These are phyloP conservation scores for Pseudochaenichthys georgianus DNA, from an alignment of 2,797 vertebrate species.

Conservation along the genomic window DNA sequence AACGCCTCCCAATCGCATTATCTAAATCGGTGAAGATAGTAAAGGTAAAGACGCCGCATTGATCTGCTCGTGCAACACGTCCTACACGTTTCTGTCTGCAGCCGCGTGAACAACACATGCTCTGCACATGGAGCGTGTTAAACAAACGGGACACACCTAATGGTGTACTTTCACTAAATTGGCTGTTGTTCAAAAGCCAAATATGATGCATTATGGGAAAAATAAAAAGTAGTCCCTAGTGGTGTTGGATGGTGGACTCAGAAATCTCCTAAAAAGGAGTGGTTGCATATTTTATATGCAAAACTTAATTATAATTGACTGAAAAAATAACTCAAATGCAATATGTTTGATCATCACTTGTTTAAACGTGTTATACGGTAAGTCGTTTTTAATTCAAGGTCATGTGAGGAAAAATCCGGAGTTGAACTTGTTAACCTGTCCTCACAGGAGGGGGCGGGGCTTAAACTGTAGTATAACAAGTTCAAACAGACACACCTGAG, in stretches of 20 bases:
- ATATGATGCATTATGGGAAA: not conserved
- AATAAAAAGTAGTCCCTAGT: no score
- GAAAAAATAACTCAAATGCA: no score
- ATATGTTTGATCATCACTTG: no score
- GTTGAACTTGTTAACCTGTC: not conserved
- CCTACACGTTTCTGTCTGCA: not conserved
- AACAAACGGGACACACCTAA: not conserved
- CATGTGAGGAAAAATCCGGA: no score
- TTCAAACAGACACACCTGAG: constrained; percentile 37
- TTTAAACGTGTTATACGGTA: no score
- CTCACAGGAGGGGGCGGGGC: constrained; percentile 1
- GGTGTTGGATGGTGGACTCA: no score
- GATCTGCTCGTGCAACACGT: not conserved
- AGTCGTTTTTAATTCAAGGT: no score
- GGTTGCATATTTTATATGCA: no score
- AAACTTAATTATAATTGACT: no score
- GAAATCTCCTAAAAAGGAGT: no score
- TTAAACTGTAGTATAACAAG: constrained; percentile 24
- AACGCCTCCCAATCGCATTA: not conserved
- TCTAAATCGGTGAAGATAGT: not conserved
- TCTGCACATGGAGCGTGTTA: not conserved
- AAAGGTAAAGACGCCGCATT: not conserved
- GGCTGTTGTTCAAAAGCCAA: not conserved
- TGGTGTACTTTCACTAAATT: not conserved
- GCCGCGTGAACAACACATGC: no score